A percentile compares a stretch with the other conserved stretches of the same genome.
Evolutionary conservation across 2,113 vertebrate species (phyloP).

Genomic region (Cichladusa arquata): DNA sequence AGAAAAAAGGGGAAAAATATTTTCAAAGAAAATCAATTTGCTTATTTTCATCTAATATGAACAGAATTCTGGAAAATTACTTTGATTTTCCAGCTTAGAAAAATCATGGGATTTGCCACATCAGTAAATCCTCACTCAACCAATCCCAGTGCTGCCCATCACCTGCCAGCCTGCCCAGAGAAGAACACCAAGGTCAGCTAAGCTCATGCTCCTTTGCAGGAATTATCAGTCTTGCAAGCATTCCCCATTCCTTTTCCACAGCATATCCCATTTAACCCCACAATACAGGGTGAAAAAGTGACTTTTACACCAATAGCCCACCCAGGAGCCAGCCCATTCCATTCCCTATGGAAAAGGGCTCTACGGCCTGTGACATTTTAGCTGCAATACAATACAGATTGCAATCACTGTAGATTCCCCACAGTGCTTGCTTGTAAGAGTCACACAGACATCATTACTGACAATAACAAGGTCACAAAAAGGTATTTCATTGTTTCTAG

Average conservation of each 20-base stretch:
- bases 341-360: background rate
- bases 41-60: background rate
- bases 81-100: background rate
- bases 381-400: background rate
- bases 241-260: background rate
- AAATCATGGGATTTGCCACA: background rate
- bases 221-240: background rate
- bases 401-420: background rate
- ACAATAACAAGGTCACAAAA: background rate
- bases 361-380: background rate
- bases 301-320: background rate
- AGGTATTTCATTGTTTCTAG: background rate
- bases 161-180: background rate
- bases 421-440: background rate
- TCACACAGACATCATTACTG: background rate
- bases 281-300: background rate
- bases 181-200: background rate
- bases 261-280: background rate
- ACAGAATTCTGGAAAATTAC: background rate
- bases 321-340: background rate
- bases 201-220: background rate
- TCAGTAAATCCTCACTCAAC: background rate
- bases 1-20: background rate
- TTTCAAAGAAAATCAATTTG: background rate
- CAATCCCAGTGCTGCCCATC: fast-evolving